These are phyloP conservation scores for Heliothis peltigera DNA, from an alignment of 2,888 invertebrate species.

Conservation along the genomic window DNA sequence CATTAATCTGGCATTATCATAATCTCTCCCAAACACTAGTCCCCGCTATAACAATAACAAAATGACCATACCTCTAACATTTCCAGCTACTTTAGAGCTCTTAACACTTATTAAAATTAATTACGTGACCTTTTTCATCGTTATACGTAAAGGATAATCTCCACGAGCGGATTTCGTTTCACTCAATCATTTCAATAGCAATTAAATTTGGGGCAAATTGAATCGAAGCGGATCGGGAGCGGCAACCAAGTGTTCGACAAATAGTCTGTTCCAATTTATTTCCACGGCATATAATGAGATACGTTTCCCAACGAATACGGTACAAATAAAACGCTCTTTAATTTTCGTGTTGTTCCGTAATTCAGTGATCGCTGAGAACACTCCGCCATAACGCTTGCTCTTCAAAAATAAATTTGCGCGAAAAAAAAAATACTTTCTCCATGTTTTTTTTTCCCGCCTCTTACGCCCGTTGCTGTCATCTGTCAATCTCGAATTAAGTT, in stretches of 20 bases:
- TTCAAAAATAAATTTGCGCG: slow-evolving; percentile 54
- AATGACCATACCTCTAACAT: slow-evolving; percentile 40
- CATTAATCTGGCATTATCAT: slow-evolving; percentile 27
- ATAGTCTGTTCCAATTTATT: slow-evolving; percentile 86
- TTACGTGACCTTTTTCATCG: slow-evolving; percentile 61
- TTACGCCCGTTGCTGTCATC: slow-evolving; percentile 39
- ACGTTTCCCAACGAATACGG: slow-evolving; percentile 79
- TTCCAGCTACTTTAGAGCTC: slow-evolving; percentile 44
- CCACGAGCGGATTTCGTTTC: slow-evolving; percentile 79
- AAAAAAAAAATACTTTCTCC: slow-evolving; percentile 50
- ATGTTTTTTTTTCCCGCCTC: slow-evolving; percentile 40
- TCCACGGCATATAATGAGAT: slow-evolving; percentile 85
- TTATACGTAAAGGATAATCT: slow-evolving; percentile 73
- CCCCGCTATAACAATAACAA: slow-evolving; percentile 18
- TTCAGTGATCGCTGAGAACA: slow-evolving; percentile 62
- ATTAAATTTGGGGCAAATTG: slow-evolving; percentile 87
- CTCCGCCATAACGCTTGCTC: slow-evolving; percentile 61
- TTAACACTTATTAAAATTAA: slow-evolving; percentile 59
- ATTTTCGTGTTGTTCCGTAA: slow-evolving; percentile 79
- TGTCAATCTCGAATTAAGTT: slow-evolving; percentile 49
- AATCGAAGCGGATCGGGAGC: slow-evolving; percentile 80
- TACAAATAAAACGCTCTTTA: slow-evolving; percentile 79
- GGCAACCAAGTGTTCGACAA: slow-evolving; percentile 86
- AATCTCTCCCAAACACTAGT: slow-evolving; percentile 26
- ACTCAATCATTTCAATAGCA: slow-evolving; percentile 82